Evolutionary conservation across 2,113 vertebrate species (phyloP).

Genomic region (Cyprinodon variegatus): DNA sequence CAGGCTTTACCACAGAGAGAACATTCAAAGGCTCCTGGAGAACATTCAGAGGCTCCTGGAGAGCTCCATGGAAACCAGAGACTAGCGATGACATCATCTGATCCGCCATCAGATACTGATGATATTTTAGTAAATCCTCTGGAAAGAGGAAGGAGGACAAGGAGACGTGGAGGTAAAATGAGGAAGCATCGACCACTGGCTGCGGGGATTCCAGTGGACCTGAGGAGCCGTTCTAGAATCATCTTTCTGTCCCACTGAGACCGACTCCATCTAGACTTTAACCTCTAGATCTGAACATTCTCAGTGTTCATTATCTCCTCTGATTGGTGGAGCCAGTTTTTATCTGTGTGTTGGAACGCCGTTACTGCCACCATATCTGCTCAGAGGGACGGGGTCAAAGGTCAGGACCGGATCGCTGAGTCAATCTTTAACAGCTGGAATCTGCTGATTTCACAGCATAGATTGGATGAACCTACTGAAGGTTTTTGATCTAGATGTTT

Average conservation of each 20-base stretch:
- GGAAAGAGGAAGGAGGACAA: background rate
- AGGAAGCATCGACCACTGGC: background rate
- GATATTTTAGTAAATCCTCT: background rate
- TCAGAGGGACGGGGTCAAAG: constrained; percentile 24
- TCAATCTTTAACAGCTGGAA: constrained; percentile 27
- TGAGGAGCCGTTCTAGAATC: background rate
- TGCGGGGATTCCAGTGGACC: background rate
- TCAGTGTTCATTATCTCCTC: background rate
- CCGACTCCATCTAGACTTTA: background rate
- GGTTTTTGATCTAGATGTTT: no score
- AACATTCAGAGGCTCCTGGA: background rate
- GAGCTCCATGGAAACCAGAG: background rate
- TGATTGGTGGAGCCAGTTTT: background rate
- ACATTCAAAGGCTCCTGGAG: background rate
- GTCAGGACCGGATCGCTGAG: constrained; percentile 5
- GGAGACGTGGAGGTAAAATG: background rate
- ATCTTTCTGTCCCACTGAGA: background rate
- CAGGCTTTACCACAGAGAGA: no score
- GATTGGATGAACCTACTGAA: no score
- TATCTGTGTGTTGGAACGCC: background rate
- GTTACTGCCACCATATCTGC: background rate
- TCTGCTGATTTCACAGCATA: no score
- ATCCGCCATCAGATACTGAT: no score
- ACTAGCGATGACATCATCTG: no score
- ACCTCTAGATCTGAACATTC: background rate